Percentiles rank a stretch among this genome's conserved stretches.
Evolutionary conservation across 2,888 invertebrate species (phyloP).

Genomic region (Axea sp.): DNA sequence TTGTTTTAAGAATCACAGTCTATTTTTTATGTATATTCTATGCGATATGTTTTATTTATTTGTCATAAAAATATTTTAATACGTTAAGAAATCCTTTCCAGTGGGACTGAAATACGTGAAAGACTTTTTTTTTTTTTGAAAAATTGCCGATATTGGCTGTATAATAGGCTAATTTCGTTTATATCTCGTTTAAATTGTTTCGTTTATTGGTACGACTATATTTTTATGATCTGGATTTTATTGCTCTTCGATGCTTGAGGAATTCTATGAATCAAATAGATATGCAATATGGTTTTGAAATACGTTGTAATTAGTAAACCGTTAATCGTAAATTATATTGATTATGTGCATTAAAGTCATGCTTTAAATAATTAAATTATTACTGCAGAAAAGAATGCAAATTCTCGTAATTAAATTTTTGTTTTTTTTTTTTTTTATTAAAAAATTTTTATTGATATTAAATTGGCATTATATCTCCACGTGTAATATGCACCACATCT

Average conservation of each 20-base stretch:
- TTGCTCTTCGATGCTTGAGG: background rate
- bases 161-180: slow-evolving; percentile 46
- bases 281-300: slow-evolving; percentile 2
- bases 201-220: slow-evolving; percentile 36
- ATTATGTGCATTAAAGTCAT: too few relatives aligned
- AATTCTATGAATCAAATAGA: slow-evolving; percentile 18
- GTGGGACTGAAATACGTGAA: slow-evolving; percentile 15
- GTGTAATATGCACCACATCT: too few relatives aligned
- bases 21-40: slow-evolving; percentile 51
- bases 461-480: too few relatives aligned
- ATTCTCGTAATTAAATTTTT: too few relatives aligned
- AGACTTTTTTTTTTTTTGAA: slow-evolving; percentile 8
- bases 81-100: slow-evolving; percentile 15
- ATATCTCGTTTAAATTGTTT: slow-evolving; percentile 25
- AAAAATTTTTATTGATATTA: too few relatives aligned
- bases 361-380: too few relatives aligned
- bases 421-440: too few relatives aligned
- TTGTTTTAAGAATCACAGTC: slow-evolving; percentile 46
- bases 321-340: slow-evolving; percentile 24
- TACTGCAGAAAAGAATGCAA: too few relatives aligned
- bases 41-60: slow-evolving; percentile 54
- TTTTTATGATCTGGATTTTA: slow-evolving; percentile 34
- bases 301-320: slow-evolving; percentile 32
- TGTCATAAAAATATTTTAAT: slow-evolving; percentile 48
- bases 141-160: slow-evolving; percentile 14